Percentiles rank a stretch among this genome's conserved stretches.
Evolutionary conservation across 2,797 vertebrate species (phyloP).

Genomic region (Semotilus atromaculatus): DNA sequence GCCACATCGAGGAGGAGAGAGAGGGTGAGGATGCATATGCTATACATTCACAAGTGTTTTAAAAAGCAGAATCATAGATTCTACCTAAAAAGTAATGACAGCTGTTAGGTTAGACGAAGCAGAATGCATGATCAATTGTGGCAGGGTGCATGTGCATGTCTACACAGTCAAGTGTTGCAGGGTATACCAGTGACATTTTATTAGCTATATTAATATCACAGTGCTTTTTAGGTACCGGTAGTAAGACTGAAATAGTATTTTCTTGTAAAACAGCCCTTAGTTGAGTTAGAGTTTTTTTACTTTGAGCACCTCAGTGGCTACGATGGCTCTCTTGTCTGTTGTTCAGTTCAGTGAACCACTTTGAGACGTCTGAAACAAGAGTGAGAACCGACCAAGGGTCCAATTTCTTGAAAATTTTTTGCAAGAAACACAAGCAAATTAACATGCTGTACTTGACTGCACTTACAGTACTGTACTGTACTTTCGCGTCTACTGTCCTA

Average conservation of each 20-base stretch:
- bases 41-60: neutral
- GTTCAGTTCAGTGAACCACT: neutral
- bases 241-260: neutral
- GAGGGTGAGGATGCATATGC: slow-evolving; percentile 82
- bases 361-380: neutral
- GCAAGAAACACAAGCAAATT: neutral
- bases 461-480: neutral
- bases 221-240: neutral
- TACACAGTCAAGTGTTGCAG: neutral
- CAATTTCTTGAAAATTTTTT: neutral
- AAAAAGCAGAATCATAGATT: neutral
- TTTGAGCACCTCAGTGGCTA: neutral
- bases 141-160: neutral
- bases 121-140: neutral
- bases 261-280: neutral
- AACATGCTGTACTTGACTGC: neutral
- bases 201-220: neutral
- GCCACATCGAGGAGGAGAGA: slow-evolving; percentile 91
- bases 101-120: neutral
- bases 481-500: neutral
- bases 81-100: neutral
- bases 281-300: too few species aligned
- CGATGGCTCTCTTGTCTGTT: neutral
- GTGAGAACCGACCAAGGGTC: neutral
- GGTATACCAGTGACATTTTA: neutral